Evolutionary conservation across 2,113 vertebrate species (phyloP).

Genomic region (Patagioenas fasciata): DNA sequence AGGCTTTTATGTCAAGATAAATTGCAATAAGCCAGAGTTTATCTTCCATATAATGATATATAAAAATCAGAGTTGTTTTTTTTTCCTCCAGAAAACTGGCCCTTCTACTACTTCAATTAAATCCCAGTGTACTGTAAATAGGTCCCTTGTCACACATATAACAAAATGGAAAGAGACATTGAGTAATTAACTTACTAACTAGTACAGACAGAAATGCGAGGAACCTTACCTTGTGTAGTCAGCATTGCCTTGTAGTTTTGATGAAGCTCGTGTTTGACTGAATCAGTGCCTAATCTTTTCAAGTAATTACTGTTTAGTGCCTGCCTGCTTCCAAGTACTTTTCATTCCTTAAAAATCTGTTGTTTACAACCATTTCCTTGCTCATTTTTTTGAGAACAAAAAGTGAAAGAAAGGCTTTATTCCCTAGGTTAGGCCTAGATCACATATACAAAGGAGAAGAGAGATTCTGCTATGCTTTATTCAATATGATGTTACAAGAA

Average conservation of each 20-base stretch:
- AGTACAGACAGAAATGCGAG: neutral
- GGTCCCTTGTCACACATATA: neutral
- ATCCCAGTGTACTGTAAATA: neutral
- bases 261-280: slow-evolving; percentile 18
- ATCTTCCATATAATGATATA: neutral
- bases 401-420: slow-evolving; percentile 8
- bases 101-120: neutral
- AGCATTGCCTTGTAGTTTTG: neutral
- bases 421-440: neutral
- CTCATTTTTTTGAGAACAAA: neutral
- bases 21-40: neutral
- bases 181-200: neutral
- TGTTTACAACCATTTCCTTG: neutral
- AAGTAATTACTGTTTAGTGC: neutral
- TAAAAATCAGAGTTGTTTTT: neutral
- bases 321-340: neutral
- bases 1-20: neutral
- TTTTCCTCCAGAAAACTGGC: neutral
- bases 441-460: slow-evolving; percentile 39
- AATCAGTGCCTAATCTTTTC: slow-evolving; percentile 3
- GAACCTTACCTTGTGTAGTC: neutral
- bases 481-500: slow-evolving; percentile 90
- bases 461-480: slow-evolving; percentile 87
- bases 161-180: neutral
- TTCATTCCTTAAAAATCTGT: slow-evolving; percentile 2